Evolutionary conservation across 1,140 invertebrate genomes (phyloP), one percentile per base, ranked within the genome.

Genomic region (Bombus cullumanus): DNA sequence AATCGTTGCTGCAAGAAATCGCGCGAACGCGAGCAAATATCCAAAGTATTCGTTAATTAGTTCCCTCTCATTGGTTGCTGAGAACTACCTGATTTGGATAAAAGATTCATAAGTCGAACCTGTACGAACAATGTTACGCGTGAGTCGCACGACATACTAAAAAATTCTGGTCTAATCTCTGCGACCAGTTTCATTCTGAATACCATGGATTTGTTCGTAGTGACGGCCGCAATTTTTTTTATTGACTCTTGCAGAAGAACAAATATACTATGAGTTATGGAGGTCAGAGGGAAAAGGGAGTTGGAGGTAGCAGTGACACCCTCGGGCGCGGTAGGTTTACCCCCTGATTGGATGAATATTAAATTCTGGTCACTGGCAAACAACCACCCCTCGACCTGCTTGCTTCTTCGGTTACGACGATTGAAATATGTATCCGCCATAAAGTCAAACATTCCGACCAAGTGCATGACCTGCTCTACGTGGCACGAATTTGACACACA

Each of bases 311-410:
- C 81, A 80, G 86, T 81, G 87, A 89, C 86, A 89, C 90, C 90
- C 90, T 91, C 90, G 34, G 86, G 88, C 87, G 64, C 78, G 57
- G 75, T 82, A 77, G 74, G 83, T 84, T 86, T 77, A 68, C 86
- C 88, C 89, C 91, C 88, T 94, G 93, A 93, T 93, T 94, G 93
- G 89, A 92, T 93, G 93, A 93, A 93, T 94, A 94, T 94, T 93
- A 93, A 94, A 94, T 94, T 93, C 86, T 93, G 92, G 93, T 94
- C 93, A 94, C 93, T 85, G 68, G 92, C 92, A 93, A 94, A 93
- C 93, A 93, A 93, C 89, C 86, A 72, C 74, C 82, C 74, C 83
- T 76, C 78, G 72, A 59, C 76, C 76, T 74, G 64, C 82, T 85
- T 76, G 75, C 89, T 89, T 82, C 88, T 89, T 89, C 86, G 88